Evolutionary conservation across 1,140 invertebrate species (phyloP), one percentile per base, ranked within the genome.

Genomic region (Venturia canescens): DNA sequence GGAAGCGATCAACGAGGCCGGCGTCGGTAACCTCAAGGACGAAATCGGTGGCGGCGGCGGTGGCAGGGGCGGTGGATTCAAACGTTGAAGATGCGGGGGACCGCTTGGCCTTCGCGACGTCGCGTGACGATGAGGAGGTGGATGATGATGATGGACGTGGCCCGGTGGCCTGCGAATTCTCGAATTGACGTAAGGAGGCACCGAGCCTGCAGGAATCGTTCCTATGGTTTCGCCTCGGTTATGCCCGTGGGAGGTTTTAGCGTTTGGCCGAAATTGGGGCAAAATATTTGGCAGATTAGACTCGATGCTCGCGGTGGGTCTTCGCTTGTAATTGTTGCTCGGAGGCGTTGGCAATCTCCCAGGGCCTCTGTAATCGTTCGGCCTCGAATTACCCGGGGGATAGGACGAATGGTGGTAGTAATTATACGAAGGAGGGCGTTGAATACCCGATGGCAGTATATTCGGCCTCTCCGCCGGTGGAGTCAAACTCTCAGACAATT

Each of bases 191-290:
- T 53, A 60, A n/a, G 21, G 50, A 16, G 13, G 72, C n/a, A 66
- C 16, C 21, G 66, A 69, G 16, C 44, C 75, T 15, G 88, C 90
- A 0, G 89, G 85, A 18, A 92, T 84, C 5, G 91, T 92, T 13
- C 91, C 92, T 18, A 91, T 89, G 0, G 84, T 80, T 0, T 92
- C 91, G 2, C 91, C 82, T 6, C 87, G 88, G 26, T 89, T 87
- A 80, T 94, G 93, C 0, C 92, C 92, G 23, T 91, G 90, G 0
- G 93, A 94, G 3, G 93, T 89, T 83, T 94, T 94, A 0, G 93
- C 93, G 81, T 95, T 95, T 0, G 95, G 95, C 71, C 95, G 89
- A 78, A 96, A 96, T 84, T 95, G 95, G 0, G 95, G 95, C 44
- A 95, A 83, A 82, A 96, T 95, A 83, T 95, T 95, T 0, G 95